These are phyloP conservation scores for Tupaia chinensis DNA, from an alignment of 2,113 vertebrate species.

Conservation along the genomic window DNA sequence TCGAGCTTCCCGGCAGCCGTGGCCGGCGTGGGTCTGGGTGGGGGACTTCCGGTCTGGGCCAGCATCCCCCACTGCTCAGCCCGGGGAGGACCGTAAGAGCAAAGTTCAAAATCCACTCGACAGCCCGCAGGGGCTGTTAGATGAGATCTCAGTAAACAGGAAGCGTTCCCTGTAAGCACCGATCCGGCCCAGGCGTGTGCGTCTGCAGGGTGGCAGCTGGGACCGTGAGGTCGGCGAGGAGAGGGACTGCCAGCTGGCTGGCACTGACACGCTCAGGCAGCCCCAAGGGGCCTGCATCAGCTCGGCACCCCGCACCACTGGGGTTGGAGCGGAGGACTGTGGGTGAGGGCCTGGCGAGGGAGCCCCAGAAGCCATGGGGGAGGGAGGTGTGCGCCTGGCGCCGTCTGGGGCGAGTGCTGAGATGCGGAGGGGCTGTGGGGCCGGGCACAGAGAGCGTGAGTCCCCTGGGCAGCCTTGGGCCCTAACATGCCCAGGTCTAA, in stretches of 20 bases:
- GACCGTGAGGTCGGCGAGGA: no score
- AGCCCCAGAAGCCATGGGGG: background rate
- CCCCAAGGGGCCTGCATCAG: no score
- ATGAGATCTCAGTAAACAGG: background rate
- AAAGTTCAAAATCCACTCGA: background rate
- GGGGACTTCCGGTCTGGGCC: background rate
- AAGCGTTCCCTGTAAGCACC: background rate
- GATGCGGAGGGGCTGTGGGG: background rate
- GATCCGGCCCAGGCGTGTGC: no score
- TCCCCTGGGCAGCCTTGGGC: background rate
- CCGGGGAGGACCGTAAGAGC: background rate
- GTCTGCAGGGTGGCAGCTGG: no score
- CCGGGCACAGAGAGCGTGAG: background rate
- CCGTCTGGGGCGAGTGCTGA: background rate
- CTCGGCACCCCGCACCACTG: background rate
- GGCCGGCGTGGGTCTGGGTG: accelerated
- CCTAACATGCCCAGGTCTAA: background rate
- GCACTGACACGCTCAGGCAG: no score
- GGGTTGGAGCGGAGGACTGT: no score
- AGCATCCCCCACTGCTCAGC: background rate
- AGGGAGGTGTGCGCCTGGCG: background rate
- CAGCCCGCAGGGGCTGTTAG: background rate
- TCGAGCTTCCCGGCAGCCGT: background rate
- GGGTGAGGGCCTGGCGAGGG: no score
- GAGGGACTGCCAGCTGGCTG: no score